Percentiles rank a stretch among this genome's conserved stretches.
phyloP scores from a whole-genome alignment of 1,140 invertebrate species.

The Popillia japonica region DNA sequence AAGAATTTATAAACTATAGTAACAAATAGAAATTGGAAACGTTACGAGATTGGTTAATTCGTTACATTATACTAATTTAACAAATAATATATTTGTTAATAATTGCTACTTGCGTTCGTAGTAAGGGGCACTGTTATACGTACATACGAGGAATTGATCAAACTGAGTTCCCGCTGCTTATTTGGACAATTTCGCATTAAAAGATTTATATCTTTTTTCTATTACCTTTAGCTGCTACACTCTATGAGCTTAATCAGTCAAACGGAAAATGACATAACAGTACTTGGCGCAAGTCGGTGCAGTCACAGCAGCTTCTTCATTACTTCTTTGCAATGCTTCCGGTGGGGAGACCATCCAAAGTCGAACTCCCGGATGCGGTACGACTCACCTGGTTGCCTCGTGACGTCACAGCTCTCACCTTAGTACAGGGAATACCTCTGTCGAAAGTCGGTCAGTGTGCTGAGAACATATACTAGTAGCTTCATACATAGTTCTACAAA shows the following conservation, averaged over 20 bases:
- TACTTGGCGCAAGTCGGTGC: constrained; percentile 12
- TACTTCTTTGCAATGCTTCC: constrained; percentile 30
- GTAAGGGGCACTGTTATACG: too few species aligned
- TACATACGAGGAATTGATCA: too few species aligned
- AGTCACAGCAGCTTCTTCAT: constrained; percentile 17
- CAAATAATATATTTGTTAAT: too few species aligned
- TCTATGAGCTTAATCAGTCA: background rate
- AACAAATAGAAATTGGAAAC: background rate
- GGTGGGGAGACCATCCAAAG: constrained; percentile 25
- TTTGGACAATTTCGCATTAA: background rate
- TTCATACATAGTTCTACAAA: constrained; percentile 24
- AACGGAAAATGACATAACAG: constrained; percentile 3
- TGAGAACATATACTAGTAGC: constrained; percentile 37
- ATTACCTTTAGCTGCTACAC: background rate
- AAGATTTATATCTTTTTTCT: background rate
- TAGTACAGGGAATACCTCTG: constrained; percentile 52
- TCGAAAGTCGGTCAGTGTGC: constrained; percentile 58
- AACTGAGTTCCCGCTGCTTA: too few species aligned
- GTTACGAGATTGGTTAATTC: too few species aligned
- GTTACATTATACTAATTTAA: too few species aligned
- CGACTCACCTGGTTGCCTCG: constrained; percentile 35
- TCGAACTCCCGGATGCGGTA: constrained; percentile 41
- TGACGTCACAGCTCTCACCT: constrained; percentile 58
- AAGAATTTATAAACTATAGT: background rate
- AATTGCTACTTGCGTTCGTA: too few species aligned